Percentiles rank a stretch among this genome's conserved stretches.
Conservation (phyloP, 2,113 vertebrate species). For the Castor canadensis region DNA sequence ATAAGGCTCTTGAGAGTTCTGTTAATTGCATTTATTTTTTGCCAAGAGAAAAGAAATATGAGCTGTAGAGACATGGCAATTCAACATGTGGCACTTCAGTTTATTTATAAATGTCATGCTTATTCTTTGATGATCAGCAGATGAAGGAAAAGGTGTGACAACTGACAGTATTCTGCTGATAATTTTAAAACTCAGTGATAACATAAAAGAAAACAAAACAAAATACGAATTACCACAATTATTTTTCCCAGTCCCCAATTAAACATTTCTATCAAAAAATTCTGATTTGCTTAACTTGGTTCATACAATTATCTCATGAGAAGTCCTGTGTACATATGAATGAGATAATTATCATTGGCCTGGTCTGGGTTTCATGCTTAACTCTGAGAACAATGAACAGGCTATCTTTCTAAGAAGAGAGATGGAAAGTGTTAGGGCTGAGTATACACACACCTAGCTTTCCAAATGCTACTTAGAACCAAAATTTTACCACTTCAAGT, state of each 20-base stretch:
- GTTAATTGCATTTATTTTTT: not conserved
- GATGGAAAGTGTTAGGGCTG: not conserved
- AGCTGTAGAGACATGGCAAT: not conserved
- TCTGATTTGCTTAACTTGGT: not conserved
- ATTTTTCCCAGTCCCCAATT: not conserved
- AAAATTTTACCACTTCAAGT: not conserved
- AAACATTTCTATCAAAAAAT: not conserved
- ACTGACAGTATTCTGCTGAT: not conserved
- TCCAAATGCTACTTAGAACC: not conserved
- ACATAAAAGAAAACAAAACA: not conserved
- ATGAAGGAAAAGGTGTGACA: not conserved
- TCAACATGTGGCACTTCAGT: not conserved
- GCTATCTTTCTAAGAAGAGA: not conserved
- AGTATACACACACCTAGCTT: too few relatives aligned
- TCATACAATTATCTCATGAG: not conserved
- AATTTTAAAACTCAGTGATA: not conserved
- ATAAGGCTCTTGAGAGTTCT: not conserved
- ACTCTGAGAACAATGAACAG: not conserved
- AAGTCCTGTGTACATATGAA: not conserved
- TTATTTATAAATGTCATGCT: not conserved
- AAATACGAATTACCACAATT: not conserved
- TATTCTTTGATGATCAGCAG: not conserved
- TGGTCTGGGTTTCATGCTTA: not conserved
- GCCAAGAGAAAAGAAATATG: not conserved
- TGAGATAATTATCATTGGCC: not conserved